Conservation (phyloP, 1,140 invertebrate species). For the Temnothorax nylanderi region DNA sequence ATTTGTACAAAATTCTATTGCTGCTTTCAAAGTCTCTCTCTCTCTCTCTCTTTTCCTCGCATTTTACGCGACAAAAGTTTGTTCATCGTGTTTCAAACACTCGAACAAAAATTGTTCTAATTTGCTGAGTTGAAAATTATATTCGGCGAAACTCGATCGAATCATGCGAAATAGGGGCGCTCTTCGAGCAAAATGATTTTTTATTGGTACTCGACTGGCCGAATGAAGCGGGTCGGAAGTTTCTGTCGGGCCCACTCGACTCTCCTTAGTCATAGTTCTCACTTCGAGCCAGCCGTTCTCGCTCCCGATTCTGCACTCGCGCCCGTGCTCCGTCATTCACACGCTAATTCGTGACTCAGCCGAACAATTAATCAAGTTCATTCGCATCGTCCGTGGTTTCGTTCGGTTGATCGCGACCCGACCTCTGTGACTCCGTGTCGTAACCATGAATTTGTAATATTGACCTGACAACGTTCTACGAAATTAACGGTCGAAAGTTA, state of each 20-base stretch:
- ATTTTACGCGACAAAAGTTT: not conserved
- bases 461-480: not conserved
- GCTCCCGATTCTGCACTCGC: conserved; percentile 24
- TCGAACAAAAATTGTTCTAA: not conserved
- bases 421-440: not conserved
- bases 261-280: not conserved
- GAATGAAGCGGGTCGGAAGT: conserved; percentile 61
- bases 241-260: conserved; percentile 38
- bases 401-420: not conserved
- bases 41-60: not conserved
- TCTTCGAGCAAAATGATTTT: conserved; percentile 59
- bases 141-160: conserved; percentile 23
- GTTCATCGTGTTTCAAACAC: not conserved
- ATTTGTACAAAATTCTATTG: not conserved
- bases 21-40: not conserved
- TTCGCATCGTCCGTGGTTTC: conserved; percentile 67
- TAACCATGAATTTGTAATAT: conserved; percentile 13
- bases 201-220: conserved; percentile 58
- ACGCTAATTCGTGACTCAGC: conserved; percentile 78
- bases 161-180: conserved; percentile 29
- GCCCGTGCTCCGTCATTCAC: conserved; percentile 61
- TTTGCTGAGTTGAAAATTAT: not conserved
- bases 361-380: conserved; percentile 76
- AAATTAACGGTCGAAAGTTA: not conserved
- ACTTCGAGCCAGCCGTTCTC: not conserved